Percentiles rank a stretch among this genome's conserved stretches.
Conservation (phyloP, 2,888 invertebrate species). For the Gibbula magus region DNA sequence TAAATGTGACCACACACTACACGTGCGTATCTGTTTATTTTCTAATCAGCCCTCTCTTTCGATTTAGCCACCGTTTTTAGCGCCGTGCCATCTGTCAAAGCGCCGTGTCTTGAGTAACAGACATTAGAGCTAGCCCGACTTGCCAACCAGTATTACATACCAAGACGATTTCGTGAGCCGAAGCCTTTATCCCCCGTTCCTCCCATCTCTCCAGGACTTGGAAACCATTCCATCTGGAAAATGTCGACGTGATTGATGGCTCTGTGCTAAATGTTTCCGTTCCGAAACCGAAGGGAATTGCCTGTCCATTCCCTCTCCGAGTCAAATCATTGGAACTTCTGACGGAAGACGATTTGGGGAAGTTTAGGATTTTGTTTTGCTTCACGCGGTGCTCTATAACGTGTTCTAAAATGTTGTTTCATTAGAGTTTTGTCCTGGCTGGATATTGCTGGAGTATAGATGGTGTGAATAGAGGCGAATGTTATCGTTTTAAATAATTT, state of each 20-base stretch:
- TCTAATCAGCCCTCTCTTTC: neutral
- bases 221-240: conserved; percentile 3
- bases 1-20: neutral
- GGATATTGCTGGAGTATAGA: no score
- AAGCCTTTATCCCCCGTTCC: no score
- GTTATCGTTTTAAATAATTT: no score
- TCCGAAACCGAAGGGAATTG: neutral
- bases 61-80: no score
- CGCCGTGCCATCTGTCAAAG: no score
- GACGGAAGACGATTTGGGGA: neutral
- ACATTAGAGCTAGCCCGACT: no score
- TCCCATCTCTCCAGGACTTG: no score
- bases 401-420: neutral
- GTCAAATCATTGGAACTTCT: neutral
- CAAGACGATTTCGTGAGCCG: no score
- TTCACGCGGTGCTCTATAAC: neutral
- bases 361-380: neutral
- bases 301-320: neutral
- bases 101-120: no score
- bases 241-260: neutral
- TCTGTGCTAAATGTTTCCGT: neutral
- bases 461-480: no score
- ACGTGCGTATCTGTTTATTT: conserved; percentile 6
- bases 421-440: neutral
- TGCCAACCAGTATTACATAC: no score